Percentiles rank a stretch among this genome's conserved stretches.
phyloP scores from a whole-genome alignment of 2,888 invertebrate genomes.

The Campoplex capitator region DNA sequence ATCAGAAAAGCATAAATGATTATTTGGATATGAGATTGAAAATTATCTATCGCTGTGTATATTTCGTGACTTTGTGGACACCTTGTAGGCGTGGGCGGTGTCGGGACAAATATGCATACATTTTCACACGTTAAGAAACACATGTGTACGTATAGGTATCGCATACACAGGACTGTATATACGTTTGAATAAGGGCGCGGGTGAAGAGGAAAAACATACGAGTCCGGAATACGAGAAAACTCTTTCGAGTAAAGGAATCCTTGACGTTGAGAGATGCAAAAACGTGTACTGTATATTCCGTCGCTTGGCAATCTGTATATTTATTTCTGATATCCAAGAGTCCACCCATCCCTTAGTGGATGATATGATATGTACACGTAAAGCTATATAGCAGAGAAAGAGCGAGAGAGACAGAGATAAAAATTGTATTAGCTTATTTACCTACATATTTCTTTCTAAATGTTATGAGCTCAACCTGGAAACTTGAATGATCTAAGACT shows the following conservation, averaged over 20 bases:
- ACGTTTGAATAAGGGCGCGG: conserved; percentile 10
- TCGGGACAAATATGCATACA: conserved; percentile 51
- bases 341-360: conserved; percentile 10
- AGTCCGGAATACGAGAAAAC: conserved; percentile 63
- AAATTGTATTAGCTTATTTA: conserved; percentile 39
- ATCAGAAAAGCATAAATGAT: no score
- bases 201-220: conserved; percentile 64
- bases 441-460: conserved; percentile 37
- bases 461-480: conserved; percentile 47
- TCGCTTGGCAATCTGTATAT: conserved; percentile 62
- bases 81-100: not conserved
- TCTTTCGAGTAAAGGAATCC: conserved; percentile 52
- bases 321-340: conserved; percentile 63
- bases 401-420: conserved; percentile 7
- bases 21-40: no score
- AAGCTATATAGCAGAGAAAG: not conserved
- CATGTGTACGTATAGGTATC: not conserved
- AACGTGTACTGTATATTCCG: conserved; percentile 61
- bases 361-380: conserved; percentile 20
- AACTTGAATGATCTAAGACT: conserved; percentile 33
- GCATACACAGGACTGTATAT: not conserved
- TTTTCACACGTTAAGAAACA: conserved; percentile 42
- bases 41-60: not conserved
- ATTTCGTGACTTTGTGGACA: not conserved
- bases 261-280: conserved; percentile 63